Percentiles rank a stretch among this genome's conserved stretches.
These are phyloP conservation scores for Pyrrhosoma nymphula DNA, from an alignment of 2,888 invertebrate species.

Conservation along the genomic window DNA sequence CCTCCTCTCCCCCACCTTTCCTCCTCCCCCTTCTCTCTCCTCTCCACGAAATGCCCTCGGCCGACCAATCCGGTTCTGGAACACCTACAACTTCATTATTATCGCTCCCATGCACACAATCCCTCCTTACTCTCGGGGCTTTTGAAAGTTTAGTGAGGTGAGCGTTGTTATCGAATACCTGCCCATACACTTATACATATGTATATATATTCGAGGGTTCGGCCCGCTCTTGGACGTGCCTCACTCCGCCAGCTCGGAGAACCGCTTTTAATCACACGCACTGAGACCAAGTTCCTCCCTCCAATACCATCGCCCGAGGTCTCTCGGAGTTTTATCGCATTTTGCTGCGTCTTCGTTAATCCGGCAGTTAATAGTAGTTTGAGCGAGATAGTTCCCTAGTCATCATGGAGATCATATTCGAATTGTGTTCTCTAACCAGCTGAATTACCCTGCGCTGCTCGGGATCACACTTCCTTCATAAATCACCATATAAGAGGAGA, in stretches of 20 bases:
- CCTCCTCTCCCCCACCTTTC: background rate
- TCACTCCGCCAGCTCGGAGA: background rate
- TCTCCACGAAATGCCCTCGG: background rate
- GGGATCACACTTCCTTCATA: too few species aligned
- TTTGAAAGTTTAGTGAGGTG: background rate
- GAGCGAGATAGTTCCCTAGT: too few species aligned
- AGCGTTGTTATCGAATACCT: background rate
- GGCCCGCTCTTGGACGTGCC: too few species aligned
- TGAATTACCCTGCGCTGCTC: too few species aligned
- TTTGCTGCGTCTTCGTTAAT: too few species aligned
- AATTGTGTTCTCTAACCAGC: too few species aligned
- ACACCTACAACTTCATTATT: constrained; percentile 67
- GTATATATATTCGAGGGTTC: too few species aligned
- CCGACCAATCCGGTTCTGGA: constrained; percentile 61
- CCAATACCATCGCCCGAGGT: too few species aligned
- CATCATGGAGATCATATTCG: too few species aligned
- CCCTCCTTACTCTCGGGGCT: background rate
- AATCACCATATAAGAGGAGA: too few species aligned
- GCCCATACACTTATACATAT: background rate
- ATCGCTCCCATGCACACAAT: constrained; percentile 45
- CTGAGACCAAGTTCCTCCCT: background rate
- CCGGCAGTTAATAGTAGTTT: too few species aligned
- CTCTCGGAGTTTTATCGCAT: too few species aligned
- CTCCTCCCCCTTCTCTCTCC: background rate
- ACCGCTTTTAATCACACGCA: background rate